Percentiles rank a stretch among this genome's conserved stretches.
phyloP scores from a whole-genome alignment of 2,797 vertebrate species.

The Ceryle rudis region DNA sequence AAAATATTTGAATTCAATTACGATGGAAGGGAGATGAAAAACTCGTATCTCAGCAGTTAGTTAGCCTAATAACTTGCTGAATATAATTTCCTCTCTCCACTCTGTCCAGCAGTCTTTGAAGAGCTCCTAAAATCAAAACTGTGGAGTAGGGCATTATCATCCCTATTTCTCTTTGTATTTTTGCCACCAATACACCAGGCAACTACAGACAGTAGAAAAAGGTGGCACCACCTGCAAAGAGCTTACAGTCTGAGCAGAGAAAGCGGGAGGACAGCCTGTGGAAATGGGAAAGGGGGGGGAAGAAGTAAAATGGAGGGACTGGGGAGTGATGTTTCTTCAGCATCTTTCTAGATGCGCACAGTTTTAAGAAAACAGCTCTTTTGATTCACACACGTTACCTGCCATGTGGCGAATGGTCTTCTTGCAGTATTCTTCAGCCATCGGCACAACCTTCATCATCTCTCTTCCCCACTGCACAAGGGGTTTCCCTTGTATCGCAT shows the following conservation, averaged over 20 bases:
- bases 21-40: background rate
- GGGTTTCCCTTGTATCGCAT: slow-evolving; percentile 91
- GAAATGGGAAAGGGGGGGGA: background rate
- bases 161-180: background rate
- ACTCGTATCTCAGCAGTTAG: background rate
- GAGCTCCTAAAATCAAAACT: slow-evolving; percentile 1
- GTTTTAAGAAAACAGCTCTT: background rate
- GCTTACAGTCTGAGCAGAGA: background rate
- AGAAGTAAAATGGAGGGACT: background rate
- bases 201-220: background rate
- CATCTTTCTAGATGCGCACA: background rate
- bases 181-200: background rate
- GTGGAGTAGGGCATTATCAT: background rate
- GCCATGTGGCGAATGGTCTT: slow-evolving; percentile 96
- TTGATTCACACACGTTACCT: slow-evolving; percentile 78
- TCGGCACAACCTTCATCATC: slow-evolving; percentile 88
- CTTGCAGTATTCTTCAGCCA: slow-evolving; percentile 93
- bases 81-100: background rate
- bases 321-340: background rate
- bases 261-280: background rate
- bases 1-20: background rate
- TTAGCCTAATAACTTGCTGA: slow-evolving; percentile 11
- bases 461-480: slow-evolving; percentile 91
- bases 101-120: background rate
- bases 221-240: background rate